Evolutionary conservation across 1,140 invertebrate species (phyloP).

Genomic region (Phthorimaea operculella): DNA sequence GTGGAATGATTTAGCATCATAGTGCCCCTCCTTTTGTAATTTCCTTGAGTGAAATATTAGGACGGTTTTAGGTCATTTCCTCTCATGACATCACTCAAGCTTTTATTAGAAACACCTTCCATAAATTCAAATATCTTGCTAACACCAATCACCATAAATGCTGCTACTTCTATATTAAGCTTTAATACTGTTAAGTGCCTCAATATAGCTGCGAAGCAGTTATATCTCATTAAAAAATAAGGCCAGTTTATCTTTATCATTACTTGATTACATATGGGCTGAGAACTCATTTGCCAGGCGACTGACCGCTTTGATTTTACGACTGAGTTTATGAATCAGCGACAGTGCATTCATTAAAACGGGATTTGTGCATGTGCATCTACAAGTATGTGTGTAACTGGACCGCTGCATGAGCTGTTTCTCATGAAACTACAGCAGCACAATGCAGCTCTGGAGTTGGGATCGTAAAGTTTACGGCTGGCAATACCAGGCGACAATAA

Average conservation of each 20-base stretch:
- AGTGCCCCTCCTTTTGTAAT: conserved; percentile 16
- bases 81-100: too few relatives aligned
- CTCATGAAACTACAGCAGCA: conserved; percentile 17
- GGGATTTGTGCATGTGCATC: conserved; percentile 12
- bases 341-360: conserved; percentile 36
- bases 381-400: conserved; percentile 19
- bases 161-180: too few relatives aligned
- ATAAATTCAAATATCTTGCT: too few relatives aligned
- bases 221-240: background rate
- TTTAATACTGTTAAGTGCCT: too few relatives aligned
- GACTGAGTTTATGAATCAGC: conserved; percentile 38
- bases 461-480: background rate
- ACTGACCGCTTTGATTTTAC: conserved; percentile 36
- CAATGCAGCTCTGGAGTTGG: background rate
- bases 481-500: background rate
- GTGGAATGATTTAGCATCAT: conserved; percentile 38
- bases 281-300: conserved; percentile 27
- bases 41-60: too few relatives aligned
- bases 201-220: too few relatives aligned
- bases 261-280: conserved; percentile 17
- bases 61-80: too few relatives aligned
- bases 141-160: too few relatives aligned
- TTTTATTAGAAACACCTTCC: too few relatives aligned
- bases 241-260: conserved; percentile 1
- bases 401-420: conserved; percentile 17